Conservation (phyloP, 2,797 vertebrate species). For the Takifugu ocellatus region DNA sequence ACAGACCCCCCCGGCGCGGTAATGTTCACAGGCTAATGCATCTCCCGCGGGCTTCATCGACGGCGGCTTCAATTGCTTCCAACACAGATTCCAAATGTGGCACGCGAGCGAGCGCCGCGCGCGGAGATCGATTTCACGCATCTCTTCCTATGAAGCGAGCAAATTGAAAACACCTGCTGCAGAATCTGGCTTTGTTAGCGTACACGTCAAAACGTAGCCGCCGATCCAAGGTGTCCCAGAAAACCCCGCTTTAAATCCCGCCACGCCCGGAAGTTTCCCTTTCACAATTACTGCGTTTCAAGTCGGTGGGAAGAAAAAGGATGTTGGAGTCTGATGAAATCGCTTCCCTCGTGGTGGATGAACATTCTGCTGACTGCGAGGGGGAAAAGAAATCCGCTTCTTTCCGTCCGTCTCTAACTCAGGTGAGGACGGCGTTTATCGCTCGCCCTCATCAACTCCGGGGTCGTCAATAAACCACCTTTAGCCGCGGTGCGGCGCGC, state of each 20-base stretch:
- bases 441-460: slow-evolving; percentile 10
- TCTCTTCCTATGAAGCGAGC: slow-evolving; percentile 20
- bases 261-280: too few relatives aligned
- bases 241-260: too few relatives aligned
- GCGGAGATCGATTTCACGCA: slow-evolving; percentile 24
- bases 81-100: slow-evolving; percentile 19
- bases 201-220: slow-evolving; percentile 17
- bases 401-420: slow-evolving; percentile 7
- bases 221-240: too few relatives aligned
- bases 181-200: slow-evolving; percentile 24
- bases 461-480: slow-evolving; percentile 18
- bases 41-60: slow-evolving; percentile 13
- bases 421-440: not conserved
- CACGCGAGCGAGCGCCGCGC: not conserved
- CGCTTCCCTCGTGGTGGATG: too few relatives aligned
- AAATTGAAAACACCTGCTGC: slow-evolving; percentile 3
- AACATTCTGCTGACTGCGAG: too few relatives aligned
- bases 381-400: not conserved
- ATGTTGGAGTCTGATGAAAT: too few relatives aligned
- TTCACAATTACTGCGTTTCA: too few relatives aligned
- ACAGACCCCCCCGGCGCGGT: slow-evolving; percentile 15
- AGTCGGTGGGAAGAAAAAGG: too few relatives aligned
- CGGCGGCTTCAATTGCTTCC: slow-evolving; percentile 18
- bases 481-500: slow-evolving; percentile 1
- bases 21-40: slow-evolving; percentile 14